Percentiles rank a stretch among this genome's conserved stretches.
Conservation (phyloP, 1,140 invertebrate genomes). For the Hyles vespertilio region DNA sequence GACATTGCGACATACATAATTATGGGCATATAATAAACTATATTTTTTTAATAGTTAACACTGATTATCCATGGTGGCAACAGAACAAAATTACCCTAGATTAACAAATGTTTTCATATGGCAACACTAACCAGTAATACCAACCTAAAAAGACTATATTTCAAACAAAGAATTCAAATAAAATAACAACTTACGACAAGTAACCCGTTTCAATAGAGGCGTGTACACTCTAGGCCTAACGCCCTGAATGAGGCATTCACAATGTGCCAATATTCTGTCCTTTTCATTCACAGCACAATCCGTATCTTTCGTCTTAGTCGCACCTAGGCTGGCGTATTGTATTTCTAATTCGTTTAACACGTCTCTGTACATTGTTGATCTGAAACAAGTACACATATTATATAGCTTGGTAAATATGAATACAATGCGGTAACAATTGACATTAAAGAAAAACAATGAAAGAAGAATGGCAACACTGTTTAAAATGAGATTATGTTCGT, state of each 20-base stretch:
- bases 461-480: too few relatives aligned
- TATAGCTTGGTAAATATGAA: neutral
- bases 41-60: too few relatives aligned
- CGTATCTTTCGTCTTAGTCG: constrained; percentile 22
- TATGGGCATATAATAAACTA: too few relatives aligned
- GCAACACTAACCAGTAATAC: too few relatives aligned
- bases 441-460: too few relatives aligned
- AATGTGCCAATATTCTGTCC: constrained; percentile 62
- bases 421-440: too few relatives aligned
- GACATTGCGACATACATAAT: too few relatives aligned
- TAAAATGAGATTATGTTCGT: too few relatives aligned
- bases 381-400: constrained; percentile 44
- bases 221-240: constrained; percentile 82
- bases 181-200: constrained; percentile 80
- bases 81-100: too few relatives aligned
- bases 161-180: neutral
- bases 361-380: constrained; percentile 83
- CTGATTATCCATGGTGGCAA: too few relatives aligned
- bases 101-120: too few relatives aligned
- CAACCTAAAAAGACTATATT: neutral
- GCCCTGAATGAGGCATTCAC: constrained; percentile 81
- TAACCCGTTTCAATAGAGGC: constrained; percentile 83
- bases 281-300: constrained; percentile 22
- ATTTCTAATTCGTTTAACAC: constrained; percentile 79
- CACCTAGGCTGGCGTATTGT: constrained; percentile 28